A percentile compares a stretch with the other conserved stretches of the same genome.
Evolutionary conservation across 2,888 invertebrate genomes (phyloP).

Genomic region (Xestoiulus laeticollis): DNA sequence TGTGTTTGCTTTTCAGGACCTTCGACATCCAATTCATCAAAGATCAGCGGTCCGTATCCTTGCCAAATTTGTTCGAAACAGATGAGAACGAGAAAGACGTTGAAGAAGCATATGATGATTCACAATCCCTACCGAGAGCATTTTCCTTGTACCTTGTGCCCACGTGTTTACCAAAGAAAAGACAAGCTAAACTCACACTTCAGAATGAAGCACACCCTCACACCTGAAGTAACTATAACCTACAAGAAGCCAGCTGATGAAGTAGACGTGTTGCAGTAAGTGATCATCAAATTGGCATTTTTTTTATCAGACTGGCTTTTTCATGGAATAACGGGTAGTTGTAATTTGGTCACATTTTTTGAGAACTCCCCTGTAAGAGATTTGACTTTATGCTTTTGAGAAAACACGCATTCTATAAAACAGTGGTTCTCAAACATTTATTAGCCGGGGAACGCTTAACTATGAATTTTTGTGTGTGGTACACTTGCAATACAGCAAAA

Average conservation of each 20-base stretch:
- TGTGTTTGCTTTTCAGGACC: not conserved
- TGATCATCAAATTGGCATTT: not conserved
- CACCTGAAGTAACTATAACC: constrained; percentile 39
- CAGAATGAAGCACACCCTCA: constrained; percentile 48
- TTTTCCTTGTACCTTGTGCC: constrained; percentile 47
- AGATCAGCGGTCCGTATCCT: constrained; percentile 21
- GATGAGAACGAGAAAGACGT: constrained; percentile 44
- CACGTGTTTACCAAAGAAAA: constrained; percentile 51
- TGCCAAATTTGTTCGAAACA: constrained; percentile 49
- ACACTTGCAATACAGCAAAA: too few relatives aligned
- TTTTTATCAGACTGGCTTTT: not conserved
- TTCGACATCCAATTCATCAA: constrained; percentile 2
- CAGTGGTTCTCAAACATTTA: too few relatives aligned
- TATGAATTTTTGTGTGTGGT: too few relatives aligned
- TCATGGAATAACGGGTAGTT: not conserved
- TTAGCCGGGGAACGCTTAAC: too few relatives aligned
- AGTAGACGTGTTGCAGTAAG: not conserved
- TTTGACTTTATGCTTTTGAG: not conserved
- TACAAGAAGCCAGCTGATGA: constrained; percentile 31
- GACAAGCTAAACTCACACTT: constrained; percentile 52
- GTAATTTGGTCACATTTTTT: not conserved
- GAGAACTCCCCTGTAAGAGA: not conserved
- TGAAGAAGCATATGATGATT: constrained; percentile 50
- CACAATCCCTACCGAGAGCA: constrained; percentile 46
- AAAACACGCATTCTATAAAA: too few relatives aligned